phyloP scores from a whole-genome alignment of 2,888 invertebrate genomes.

The Lasioglossum zephyrum region DNA sequence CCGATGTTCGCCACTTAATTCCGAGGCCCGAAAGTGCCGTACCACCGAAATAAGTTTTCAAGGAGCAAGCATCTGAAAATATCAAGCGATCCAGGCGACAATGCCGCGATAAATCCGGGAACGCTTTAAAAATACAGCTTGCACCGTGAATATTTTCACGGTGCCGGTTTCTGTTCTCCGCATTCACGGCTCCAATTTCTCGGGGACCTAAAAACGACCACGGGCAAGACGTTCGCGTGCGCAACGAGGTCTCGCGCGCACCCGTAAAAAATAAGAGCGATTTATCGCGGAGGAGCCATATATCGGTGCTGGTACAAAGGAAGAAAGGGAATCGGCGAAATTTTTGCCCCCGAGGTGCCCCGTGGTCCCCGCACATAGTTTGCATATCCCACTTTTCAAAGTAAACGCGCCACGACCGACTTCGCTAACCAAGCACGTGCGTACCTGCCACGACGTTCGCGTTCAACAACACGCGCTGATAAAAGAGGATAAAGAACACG shows the following conservation, averaged over 20 bases:
- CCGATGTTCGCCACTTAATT: not conserved
- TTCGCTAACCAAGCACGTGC: conserved; percentile 57
- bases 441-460: conserved; percentile 46
- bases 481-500: conserved; percentile 29
- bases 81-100: conserved; percentile 37
- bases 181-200: conserved; percentile 45
- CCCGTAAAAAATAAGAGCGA: conserved; percentile 43
- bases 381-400: conserved; percentile 65
- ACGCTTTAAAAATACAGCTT: conserved; percentile 48
- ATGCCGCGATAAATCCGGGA: conserved; percentile 52
- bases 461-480: conserved; percentile 3
- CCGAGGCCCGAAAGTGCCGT: not conserved
- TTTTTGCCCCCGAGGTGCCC: conserved; percentile 43
- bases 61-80: conserved; percentile 37
- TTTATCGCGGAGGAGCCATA: conserved; percentile 56
- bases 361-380: conserved; percentile 46
- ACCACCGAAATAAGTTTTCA: conserved; percentile 14
- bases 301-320: conserved; percentile 52
- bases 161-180: conserved; percentile 23
- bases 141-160: conserved; percentile 42
- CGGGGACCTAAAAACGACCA: conserved; percentile 47
- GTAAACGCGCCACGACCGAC: conserved; percentile 57
- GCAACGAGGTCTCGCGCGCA: conserved; percentile 30
- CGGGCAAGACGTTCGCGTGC: not conserved
- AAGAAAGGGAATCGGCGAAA: conserved; percentile 58